phyloP scores from a whole-genome alignment of 2,888 invertebrate genomes.

The Phania funesta region DNA sequence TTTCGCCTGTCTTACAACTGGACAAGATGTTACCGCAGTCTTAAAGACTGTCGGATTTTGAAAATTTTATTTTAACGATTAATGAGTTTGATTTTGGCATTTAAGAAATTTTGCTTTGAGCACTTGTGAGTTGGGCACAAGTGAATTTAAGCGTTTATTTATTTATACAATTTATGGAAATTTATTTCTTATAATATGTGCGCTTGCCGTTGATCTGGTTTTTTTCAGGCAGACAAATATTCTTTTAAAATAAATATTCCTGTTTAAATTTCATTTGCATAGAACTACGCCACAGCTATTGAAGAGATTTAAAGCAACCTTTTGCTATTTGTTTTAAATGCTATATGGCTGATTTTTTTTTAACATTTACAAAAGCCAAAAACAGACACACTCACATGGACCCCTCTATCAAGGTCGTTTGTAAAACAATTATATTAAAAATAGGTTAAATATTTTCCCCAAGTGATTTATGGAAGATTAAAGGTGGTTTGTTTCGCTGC shows the following conservation, averaged over 20 bases:
- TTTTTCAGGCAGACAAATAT: conserved; percentile 27
- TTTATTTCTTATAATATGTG: conserved; percentile 35
- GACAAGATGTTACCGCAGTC: conserved; percentile 40
- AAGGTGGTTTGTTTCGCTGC: no score
- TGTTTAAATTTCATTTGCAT: background rate
- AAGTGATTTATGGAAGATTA: no score
- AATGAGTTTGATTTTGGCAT: conserved; percentile 9
- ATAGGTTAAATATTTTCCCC: no score
- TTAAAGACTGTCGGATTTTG: conserved; percentile 1
- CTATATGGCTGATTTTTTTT: background rate
- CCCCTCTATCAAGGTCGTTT: no score
- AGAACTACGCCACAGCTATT: conserved; percentile 4
- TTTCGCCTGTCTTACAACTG: conserved; percentile 4
- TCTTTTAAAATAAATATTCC: conserved; percentile 1
- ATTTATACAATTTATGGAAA: conserved; percentile 40
- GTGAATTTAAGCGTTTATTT: conserved; percentile 30
- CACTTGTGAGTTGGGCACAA: conserved; percentile 18
- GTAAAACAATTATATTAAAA: no score
- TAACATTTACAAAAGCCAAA: no score
- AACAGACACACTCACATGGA: no score
- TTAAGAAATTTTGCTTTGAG: background rate
- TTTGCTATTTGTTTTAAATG: background rate
- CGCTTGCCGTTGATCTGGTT: conserved; percentile 26
- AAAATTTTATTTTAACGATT: conserved; percentile 42
- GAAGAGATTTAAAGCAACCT: no score